A percentile compares a stretch with the other conserved stretches of the same genome.
Evolutionary conservation across 2,113 vertebrate species (phyloP).

Genomic region (Rhineura floridana): DNA sequence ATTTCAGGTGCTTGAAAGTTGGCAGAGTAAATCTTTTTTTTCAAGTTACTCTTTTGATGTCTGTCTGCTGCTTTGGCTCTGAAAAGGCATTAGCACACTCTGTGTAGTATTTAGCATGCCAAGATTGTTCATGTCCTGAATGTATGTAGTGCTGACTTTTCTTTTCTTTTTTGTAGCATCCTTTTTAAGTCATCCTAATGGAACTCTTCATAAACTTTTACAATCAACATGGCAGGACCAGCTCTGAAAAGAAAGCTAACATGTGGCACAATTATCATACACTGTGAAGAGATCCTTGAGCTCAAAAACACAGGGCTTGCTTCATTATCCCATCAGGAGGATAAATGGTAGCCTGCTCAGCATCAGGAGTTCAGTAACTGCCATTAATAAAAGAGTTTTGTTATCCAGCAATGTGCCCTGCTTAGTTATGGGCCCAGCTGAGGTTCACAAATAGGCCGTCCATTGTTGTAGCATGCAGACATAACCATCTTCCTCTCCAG

Average conservation of each 20-base stretch:
- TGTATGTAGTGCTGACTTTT: conserved; percentile 26
- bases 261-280: not conserved
- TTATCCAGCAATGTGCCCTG: not conserved
- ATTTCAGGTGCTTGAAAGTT: not conserved
- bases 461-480: not conserved
- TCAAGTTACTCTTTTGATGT: not conserved
- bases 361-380: not conserved
- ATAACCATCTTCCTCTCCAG: not conserved
- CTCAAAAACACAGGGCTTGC: not conserved
- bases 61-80: conserved; percentile 49
- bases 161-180: conserved; percentile 23
- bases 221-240: conserved; percentile 1
- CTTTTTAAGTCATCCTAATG: conserved; percentile 19
- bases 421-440: too few species aligned
- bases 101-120: not conserved
- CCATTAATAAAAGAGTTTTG: not conserved
- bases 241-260: not conserved
- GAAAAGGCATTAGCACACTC: not conserved
- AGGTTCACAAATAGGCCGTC: too few species aligned
- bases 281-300: not conserved
- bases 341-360: not conserved
- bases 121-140: conserved; percentile 18
- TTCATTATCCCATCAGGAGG: not conserved
- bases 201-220: conserved; percentile 39
- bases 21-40: not conserved